Percentiles rank a stretch among this genome's conserved stretches.
These are phyloP conservation scores for Lamprologus lemairii DNA, from an alignment of 2,113 vertebrate species.

Conservation along the genomic window DNA sequence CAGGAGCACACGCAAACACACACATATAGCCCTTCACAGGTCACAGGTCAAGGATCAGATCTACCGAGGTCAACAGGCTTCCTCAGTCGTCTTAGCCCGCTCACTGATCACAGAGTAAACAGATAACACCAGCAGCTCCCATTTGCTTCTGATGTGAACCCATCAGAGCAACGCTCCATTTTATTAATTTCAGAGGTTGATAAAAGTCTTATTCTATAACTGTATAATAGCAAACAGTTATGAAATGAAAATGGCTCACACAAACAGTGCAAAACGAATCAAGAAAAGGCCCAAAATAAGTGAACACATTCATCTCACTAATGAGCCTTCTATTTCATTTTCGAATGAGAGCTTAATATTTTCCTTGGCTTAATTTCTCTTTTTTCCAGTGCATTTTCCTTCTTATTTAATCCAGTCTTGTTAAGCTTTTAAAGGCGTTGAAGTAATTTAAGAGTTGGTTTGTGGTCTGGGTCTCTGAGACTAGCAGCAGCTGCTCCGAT, in stretches of 20 bases:
- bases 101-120: conserved; percentile 15
- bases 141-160: not conserved
- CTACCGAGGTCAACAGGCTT: conserved; percentile 29
- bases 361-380: not conserved
- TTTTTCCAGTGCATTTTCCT: not conserved
- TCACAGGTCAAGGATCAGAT: conserved; percentile 22
- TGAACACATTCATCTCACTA: not conserved
- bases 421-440: not conserved
- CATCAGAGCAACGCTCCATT: not conserved
- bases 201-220: not conserved
- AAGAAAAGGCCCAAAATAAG: not conserved
- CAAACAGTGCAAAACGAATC: not conserved
- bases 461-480: not conserved
- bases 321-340: not conserved
- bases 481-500: not conserved
- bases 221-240: not conserved
- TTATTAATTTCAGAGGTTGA: not conserved
- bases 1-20: not conserved
- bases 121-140: conserved; percentile 17
- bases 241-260: not conserved
- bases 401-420: not conserved
- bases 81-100: not conserved
- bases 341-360: not conserved
- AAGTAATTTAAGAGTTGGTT: not conserved
- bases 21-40: not conserved